These are phyloP conservation scores for Microcebus tavaratra DNA, from an alignment of 2,113 vertebrate species.

Conservation along the genomic window DNA sequence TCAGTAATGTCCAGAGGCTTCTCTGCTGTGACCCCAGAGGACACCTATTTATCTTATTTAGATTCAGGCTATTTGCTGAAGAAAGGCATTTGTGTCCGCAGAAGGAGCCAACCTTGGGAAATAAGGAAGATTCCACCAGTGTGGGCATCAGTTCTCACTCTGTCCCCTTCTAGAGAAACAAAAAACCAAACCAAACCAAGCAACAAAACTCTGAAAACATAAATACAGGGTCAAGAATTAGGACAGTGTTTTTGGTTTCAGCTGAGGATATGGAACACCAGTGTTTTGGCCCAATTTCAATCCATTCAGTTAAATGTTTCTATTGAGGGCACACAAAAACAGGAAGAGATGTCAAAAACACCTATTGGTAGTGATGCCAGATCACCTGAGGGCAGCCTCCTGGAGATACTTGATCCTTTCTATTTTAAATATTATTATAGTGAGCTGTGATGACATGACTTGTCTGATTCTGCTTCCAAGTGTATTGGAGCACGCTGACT, in stretches of 20 bases:
- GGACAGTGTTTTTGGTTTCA: background rate
- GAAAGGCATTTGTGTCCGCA: conserved; percentile 11
- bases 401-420: background rate
- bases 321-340: background rate
- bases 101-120: conserved; percentile 3
- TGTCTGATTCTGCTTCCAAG: background rate
- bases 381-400: background rate
- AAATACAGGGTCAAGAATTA: background rate
- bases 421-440: background rate
- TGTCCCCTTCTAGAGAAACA: background rate
- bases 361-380: background rate
- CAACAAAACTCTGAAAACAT: background rate
- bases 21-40: conserved; percentile 27
- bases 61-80: conserved; percentile 39
- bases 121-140: background rate
- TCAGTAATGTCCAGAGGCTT: conserved; percentile 50
- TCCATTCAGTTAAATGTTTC: background rate
- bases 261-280: background rate
- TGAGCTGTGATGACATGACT: background rate
- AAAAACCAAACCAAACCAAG: background rate
- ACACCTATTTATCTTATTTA: conserved; percentile 67
- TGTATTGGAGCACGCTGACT: background rate
- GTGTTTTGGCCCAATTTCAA: background rate
- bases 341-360: background rate
- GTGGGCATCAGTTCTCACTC: background rate